Conservation (phyloP, 2,888 invertebrate genomes). For the Watsonalla cultraria region DNA sequence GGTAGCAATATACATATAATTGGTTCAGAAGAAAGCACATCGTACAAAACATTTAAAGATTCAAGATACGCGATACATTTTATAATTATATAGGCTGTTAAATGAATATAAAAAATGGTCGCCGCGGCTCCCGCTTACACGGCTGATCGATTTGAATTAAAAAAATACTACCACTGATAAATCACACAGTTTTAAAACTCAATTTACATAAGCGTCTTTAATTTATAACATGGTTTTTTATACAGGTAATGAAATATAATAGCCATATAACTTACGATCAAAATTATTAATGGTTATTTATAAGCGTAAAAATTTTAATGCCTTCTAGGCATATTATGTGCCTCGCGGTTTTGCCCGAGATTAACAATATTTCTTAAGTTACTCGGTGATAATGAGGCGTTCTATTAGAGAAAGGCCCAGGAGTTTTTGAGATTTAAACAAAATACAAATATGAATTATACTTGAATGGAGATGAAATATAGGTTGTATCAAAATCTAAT, state of each 20-base stretch:
- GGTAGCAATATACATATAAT: too few relatives aligned
- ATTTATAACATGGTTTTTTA: slow-evolving; percentile 9
- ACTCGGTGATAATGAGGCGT: too few relatives aligned
- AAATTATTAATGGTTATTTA: slow-evolving; percentile 4
- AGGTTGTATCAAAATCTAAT: too few relatives aligned
- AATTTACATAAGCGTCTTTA: slow-evolving; percentile 22
- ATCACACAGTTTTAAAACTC: slow-evolving; percentile 17
- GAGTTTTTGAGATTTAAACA: too few relatives aligned
- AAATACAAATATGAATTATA: too few relatives aligned
- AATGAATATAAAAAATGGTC: slow-evolving; percentile 11
- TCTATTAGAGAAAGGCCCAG: too few relatives aligned
- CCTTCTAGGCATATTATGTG: background rate
- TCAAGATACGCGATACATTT: slow-evolving; percentile 14
- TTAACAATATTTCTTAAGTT: too few relatives aligned
- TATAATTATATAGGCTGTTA: slow-evolving; percentile 19
- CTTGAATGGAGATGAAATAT: too few relatives aligned
- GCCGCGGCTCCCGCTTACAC: slow-evolving; percentile 8
- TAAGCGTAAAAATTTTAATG: background rate
- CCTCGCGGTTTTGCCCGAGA: too few relatives aligned
- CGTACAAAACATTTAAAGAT: too few relatives aligned
- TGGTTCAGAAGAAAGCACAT: too few relatives aligned
- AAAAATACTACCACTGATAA: slow-evolving; percentile 11
- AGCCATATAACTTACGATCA: slow-evolving; percentile 2
- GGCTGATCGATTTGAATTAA: slow-evolving; percentile 7
- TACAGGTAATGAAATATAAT: slow-evolving; percentile 1